These are phyloP conservation scores for Fistularia tabacaria DNA, from an alignment of 2,797 vertebrate genomes.

Conservation along the genomic window DNA sequence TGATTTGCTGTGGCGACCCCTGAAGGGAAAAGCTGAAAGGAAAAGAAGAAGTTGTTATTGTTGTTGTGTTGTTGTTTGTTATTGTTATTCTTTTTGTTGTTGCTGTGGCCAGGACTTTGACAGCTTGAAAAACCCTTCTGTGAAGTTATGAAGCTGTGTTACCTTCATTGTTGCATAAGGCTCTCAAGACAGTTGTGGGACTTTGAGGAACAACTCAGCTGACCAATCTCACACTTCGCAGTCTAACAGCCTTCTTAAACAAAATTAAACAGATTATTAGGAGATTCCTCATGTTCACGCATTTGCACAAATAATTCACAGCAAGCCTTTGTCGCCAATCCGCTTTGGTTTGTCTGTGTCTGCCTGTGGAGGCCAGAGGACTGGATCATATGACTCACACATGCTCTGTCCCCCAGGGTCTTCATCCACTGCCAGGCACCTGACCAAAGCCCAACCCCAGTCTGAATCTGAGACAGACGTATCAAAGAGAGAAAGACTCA, in stretches of 20 bases:
- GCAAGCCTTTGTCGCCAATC: slow-evolving; percentile 44
- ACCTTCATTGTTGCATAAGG: slow-evolving; percentile 1
- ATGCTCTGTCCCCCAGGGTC: slow-evolving; percentile 49
- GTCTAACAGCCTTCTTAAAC: slow-evolving; percentile 27
- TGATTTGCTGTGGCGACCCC: too few relatives aligned
- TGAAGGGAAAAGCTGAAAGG: too few relatives aligned
- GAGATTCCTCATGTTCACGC: slow-evolving; percentile 46
- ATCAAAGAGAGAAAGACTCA: slow-evolving; percentile 16
- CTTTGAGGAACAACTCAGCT: slow-evolving; percentile 30
- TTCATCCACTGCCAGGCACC: slow-evolving; percentile 42
- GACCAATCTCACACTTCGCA: slow-evolving; percentile 14
- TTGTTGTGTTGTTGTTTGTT: too few relatives aligned
- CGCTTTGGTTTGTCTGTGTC: slow-evolving; percentile 40
- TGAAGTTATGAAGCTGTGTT: too few relatives aligned
- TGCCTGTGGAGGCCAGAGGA: slow-evolving; percentile 21
- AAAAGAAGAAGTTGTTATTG: too few relatives aligned
- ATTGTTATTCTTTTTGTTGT: too few relatives aligned
- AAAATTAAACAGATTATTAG: slow-evolving; percentile 41
- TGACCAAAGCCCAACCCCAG: slow-evolving; percentile 41
- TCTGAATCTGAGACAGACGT: slow-evolving; percentile 22
- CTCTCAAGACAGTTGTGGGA: slow-evolving; percentile 21
- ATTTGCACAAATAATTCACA: slow-evolving; percentile 41
- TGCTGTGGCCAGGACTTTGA: too few relatives aligned
- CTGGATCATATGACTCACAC: slow-evolving; percentile 61
- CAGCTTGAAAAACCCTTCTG: too few relatives aligned